phyloP scores from a whole-genome alignment of 2,888 invertebrate species.

The Mimas tiliae region DNA sequence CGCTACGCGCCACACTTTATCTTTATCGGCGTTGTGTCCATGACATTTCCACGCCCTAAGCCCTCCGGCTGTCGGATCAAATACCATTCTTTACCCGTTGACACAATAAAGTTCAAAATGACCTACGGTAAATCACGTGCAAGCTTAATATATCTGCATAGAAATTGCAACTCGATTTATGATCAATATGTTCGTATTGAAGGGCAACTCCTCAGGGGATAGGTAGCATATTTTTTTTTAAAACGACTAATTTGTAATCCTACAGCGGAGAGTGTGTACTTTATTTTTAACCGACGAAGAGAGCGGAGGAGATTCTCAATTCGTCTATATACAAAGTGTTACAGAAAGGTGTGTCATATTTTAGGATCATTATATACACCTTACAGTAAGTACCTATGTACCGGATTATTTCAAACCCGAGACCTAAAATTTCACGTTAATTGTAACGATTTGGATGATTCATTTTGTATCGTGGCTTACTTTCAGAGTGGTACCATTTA shows the following conservation, averaged over 20 bases:
- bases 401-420: no score
- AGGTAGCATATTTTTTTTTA: background rate
- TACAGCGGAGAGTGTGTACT: background rate
- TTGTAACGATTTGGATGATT: no score
- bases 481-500: no score
- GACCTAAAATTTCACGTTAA: no score
- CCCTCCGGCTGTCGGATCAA: conserved; percentile 45
- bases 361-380: no score
- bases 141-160: conserved; percentile 10
- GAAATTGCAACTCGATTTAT: background rate
- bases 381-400: no score
- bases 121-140: conserved; percentile 32
- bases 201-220: background rate
- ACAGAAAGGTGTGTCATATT: no score
- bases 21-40: conserved; percentile 62
- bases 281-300: background rate
- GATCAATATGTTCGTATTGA: background rate
- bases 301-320: no score
- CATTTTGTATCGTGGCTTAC: no score
- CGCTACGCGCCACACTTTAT: conserved; percentile 44
- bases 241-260: background rate
- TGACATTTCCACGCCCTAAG: conserved; percentile 71
- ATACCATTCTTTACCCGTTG: conserved; percentile 49
- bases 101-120: conserved; percentile 43
- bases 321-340: no score